These are phyloP conservation scores for Cromileptes altivelis DNA, from an alignment of 2,113 vertebrate species.

Conservation along the genomic window DNA sequence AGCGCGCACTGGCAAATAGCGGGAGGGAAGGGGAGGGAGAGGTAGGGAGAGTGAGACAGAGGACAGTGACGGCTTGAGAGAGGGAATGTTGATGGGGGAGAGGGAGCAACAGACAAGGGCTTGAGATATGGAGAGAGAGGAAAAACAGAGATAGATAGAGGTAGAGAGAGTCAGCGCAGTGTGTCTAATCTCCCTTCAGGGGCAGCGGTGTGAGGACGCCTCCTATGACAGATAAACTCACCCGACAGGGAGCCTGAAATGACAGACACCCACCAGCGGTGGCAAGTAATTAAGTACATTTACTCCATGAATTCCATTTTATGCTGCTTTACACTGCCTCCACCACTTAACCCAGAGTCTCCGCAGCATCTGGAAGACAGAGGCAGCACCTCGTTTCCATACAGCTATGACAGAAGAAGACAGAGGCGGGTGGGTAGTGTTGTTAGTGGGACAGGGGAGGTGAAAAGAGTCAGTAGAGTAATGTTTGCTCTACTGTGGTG, in stretches of 20 bases:
- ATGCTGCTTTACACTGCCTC: background rate
- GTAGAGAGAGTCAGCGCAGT: slow-evolving; percentile 60
- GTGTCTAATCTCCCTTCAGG: slow-evolving; percentile 78
- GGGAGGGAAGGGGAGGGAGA: slow-evolving; percentile 35
- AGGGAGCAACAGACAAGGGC: slow-evolving; percentile 44
- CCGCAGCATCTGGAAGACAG: slow-evolving; percentile 35
- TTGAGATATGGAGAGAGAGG: slow-evolving; percentile 29
- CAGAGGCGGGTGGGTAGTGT: slow-evolving; percentile 5
- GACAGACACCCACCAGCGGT: slow-evolving; percentile 55
- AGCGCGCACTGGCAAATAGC: slow-evolving; percentile 67
- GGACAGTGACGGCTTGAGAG: slow-evolving; percentile 35
- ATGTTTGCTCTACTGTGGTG: slow-evolving; percentile 43
- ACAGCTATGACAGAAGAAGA: slow-evolving; percentile 18
- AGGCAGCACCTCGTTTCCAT: slow-evolving; percentile 36
- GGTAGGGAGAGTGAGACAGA: slow-evolving; percentile 41
- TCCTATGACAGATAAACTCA: slow-evolving; percentile 75
- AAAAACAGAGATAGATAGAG: slow-evolving; percentile 22
- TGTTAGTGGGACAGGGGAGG: slow-evolving; percentile 19
- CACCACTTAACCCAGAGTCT: slow-evolving; percentile 23
- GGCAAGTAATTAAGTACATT: background rate
- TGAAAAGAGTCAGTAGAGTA: slow-evolving; percentile 23
- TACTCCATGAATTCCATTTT: background rate
- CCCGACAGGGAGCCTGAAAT: slow-evolving; percentile 51
- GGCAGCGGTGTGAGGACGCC: slow-evolving; percentile 60
- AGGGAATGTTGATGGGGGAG: slow-evolving; percentile 36